Evolutionary conservation across 2,113 vertebrate genomes (phyloP), one percentile per base, ranked within the genome.

Genomic region (Eolophus roseicapilla): DNA sequence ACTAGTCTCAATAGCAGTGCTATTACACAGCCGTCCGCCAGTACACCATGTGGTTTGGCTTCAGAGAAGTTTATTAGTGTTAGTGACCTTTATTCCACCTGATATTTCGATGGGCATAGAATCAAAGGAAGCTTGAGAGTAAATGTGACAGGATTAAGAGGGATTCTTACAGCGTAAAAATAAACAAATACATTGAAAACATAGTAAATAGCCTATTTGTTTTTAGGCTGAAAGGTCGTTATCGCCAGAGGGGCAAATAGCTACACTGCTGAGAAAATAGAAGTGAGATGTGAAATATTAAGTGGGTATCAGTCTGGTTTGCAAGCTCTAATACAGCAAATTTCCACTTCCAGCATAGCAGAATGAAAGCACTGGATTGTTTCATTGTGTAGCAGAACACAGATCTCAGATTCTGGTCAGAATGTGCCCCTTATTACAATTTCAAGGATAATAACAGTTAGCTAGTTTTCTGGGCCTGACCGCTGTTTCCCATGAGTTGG

Each of bases 31-130:
- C 90, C 89, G 76, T 55, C 71, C 9, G 11, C 86, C 4, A 25
- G 87, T 86, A 75, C 76, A 74, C 60, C 90, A 78, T 63, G 91
- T 93, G 82, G 27, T 70, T 93, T 95, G 88, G 82, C 88, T 93
- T 86, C 93, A 77, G 78, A 86, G 83, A 93, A 94, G 91, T 92
- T 80, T 89, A 62, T 92, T 80, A 64, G 44, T 17, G 84, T 85
- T 91, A 57, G 73, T 90, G 67, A 97, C 97, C 95, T 91, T 94
- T 97, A 95, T 96, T 93, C 83, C 85, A 95, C 87, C 89, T 97
- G 93, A 92, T 90, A 81, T 90, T 97, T 97, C 73, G 9, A 29
- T 91, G 95, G 95, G 94, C 95, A 93, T 90, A 2, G 7, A 96
- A 95, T 96, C 86, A 91, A 93, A 92, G 93, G 70, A 92, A 67